phyloP scores from a whole-genome alignment of 2,113 vertebrate genomes.

The Pimephales promelas region DNA sequence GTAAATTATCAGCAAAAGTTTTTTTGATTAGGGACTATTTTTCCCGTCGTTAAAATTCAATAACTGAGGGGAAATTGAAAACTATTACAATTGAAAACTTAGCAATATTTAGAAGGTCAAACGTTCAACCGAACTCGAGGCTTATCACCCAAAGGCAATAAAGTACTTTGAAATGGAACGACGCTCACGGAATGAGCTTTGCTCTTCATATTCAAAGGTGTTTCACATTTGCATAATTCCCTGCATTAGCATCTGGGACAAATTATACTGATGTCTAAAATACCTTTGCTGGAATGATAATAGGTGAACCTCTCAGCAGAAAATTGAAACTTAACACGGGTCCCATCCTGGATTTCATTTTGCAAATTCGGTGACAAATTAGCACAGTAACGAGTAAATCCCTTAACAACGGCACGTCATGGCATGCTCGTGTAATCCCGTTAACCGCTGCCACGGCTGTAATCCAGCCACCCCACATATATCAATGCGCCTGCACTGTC shows the following conservation, averaged over 20 bases:
- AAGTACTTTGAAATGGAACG: background rate
- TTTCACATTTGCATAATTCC: background rate
- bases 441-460: conserved; percentile 26
- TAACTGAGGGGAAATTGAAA: background rate
- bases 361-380: conserved; percentile 26
- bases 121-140: background rate
- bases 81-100: background rate
- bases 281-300: conserved; percentile 27
- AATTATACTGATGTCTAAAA: background rate
- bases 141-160: background rate
- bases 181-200: background rate
- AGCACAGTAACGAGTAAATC: conserved; percentile 18
- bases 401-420: conserved; percentile 16
- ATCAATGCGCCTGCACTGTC: background rate
- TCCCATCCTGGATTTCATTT: conserved; percentile 15
- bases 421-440: conserved; percentile 25
- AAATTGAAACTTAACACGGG: conserved; percentile 16
- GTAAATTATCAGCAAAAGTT: too few species aligned
- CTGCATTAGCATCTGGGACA: conserved; percentile 5
- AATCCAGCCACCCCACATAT: conserved; percentile 10
- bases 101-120: background rate
- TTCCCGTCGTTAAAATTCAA: too few species aligned
- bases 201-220: background rate
- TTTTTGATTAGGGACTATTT: too few species aligned
- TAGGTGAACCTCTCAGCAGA: background rate